phyloP scores from a whole-genome alignment of 2,888 invertebrate species.

The Epirrhoe tristata region DNA sequence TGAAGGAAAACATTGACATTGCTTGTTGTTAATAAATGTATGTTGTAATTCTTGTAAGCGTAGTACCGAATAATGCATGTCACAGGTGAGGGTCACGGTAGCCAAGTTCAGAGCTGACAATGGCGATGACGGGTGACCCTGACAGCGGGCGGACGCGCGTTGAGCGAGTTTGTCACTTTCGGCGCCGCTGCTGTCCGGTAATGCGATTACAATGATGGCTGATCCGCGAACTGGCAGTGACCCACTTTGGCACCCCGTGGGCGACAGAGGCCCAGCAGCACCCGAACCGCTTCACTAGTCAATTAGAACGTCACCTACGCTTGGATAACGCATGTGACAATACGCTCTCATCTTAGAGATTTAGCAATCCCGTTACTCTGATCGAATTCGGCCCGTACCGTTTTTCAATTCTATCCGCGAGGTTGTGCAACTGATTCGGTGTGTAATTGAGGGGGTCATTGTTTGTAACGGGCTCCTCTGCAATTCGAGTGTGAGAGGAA shows the following conservation, averaged over 20 bases:
- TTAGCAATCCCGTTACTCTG: constrained; percentile 54
- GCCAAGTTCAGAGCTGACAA: constrained; percentile 65
- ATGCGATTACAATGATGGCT: constrained; percentile 67
- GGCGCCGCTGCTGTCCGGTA: constrained; percentile 48
- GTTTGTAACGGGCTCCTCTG: constrained; percentile 72
- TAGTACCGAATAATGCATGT: constrained; percentile 45
- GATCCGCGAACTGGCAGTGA: constrained; percentile 71
- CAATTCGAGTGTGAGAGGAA: constrained; percentile 69
- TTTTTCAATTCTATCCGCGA: constrained; percentile 60
- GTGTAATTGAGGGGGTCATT: constrained; percentile 72
- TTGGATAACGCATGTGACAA: constrained; percentile 53
- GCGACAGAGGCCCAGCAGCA: constrained; percentile 52
- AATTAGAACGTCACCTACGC: constrained; percentile 56
- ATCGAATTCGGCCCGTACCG: constrained; percentile 49
- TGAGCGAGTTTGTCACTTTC: constrained; percentile 42
- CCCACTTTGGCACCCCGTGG: constrained; percentile 61
- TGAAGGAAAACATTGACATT: constrained; percentile 36
- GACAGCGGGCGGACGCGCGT: constrained; percentile 41
- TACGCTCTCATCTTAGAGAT: constrained; percentile 52
- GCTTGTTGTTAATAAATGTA: constrained; percentile 25
- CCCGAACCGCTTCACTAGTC: constrained; percentile 51
- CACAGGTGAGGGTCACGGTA: constrained; percentile 59
- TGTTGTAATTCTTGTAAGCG: constrained; percentile 35
- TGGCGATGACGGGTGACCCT: constrained; percentile 59
- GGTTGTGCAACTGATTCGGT: constrained; percentile 66